Evolutionary conservation across 2,888 invertebrate species (phyloP).

Genomic region (Zaprionus lineosus): DNA sequence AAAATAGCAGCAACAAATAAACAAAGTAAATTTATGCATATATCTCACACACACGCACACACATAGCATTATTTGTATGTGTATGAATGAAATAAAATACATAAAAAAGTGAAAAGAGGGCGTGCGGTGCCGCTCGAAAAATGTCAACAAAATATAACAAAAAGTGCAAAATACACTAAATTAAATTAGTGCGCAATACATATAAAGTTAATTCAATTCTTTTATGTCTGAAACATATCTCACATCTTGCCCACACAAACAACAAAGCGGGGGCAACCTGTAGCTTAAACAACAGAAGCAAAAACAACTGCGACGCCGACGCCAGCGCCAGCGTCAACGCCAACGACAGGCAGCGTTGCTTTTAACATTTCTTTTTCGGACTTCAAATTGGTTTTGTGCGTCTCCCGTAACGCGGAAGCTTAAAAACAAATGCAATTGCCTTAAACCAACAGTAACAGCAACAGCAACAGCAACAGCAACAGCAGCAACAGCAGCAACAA

Average conservation of each 20-base stretch:
- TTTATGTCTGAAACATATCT: too few species aligned
- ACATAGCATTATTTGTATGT: slow-evolving; percentile 9
- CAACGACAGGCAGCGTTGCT: slow-evolving; percentile 48
- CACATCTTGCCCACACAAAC: slow-evolving; percentile 17
- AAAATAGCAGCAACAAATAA: slow-evolving; percentile 46
- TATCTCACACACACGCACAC: not conserved
- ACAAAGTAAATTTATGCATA: slow-evolving; percentile 14
- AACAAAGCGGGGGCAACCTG: slow-evolving; percentile 58
- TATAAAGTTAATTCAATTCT: not conserved
- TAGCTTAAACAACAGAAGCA: slow-evolving; percentile 48
- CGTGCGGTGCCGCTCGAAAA: slow-evolving; percentile 54
- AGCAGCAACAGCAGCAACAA: too few species aligned
- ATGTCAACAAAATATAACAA: slow-evolving; percentile 50
- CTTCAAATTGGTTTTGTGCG: slow-evolving; percentile 36
- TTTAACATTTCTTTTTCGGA: slow-evolving; percentile 35
- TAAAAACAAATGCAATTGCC: slow-evolving; percentile 53
- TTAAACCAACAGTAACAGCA: too few species aligned
- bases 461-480: too few species aligned
- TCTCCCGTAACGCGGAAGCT: slow-evolving; percentile 57
- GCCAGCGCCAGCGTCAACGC: too few species aligned
- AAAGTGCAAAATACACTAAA: slow-evolving; percentile 35
- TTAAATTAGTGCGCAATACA: slow-evolving; percentile 3
- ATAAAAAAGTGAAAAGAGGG: slow-evolving; percentile 21
- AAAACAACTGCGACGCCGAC: slow-evolving; percentile 28
- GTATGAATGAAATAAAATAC: slow-evolving; percentile 8